phyloP scores from a whole-genome alignment of 2,113 vertebrate genomes.

The Danionella cerebrum region DNA sequence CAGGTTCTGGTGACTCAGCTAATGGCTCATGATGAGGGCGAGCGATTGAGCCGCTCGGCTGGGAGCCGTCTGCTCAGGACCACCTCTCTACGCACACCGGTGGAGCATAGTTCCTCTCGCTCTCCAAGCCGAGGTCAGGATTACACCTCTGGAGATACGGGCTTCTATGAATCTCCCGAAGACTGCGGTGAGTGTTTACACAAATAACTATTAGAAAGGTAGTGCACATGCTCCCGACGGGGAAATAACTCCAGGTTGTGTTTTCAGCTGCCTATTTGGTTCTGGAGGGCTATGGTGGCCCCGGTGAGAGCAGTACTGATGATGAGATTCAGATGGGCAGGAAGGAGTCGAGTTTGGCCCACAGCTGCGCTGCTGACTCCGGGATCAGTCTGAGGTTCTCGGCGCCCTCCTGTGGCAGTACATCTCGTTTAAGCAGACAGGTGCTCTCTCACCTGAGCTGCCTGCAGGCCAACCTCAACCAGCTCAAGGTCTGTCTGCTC shows the following conservation, averaged over 20 bases:
- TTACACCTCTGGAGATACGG: slow-evolving; percentile 64
- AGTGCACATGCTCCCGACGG: no score
- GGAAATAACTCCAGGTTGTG: no score
- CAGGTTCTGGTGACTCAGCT: slow-evolving; percentile 68
- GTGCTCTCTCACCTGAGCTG: slow-evolving; percentile 79
- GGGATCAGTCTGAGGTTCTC: slow-evolving; percentile 64
- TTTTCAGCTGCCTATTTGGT: slow-evolving; percentile 76
- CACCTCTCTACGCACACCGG: slow-evolving; percentile 62
- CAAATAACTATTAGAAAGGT: background rate
- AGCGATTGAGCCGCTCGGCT: slow-evolving; percentile 48
- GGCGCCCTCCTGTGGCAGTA: slow-evolving; percentile 56
- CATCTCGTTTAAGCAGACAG: slow-evolving; percentile 68
- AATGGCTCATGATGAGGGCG: slow-evolving; percentile 62
- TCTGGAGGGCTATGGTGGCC: slow-evolving; percentile 74
- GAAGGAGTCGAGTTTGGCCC: slow-evolving; percentile 59
- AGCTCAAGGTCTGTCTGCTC: slow-evolving; percentile 67
- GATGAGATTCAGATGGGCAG: slow-evolving; percentile 68
- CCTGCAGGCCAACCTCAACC: slow-evolving; percentile 84
- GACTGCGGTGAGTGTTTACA: slow-evolving; percentile 56
- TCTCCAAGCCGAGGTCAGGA: slow-evolving; percentile 50
- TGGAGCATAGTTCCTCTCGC: slow-evolving; percentile 56
- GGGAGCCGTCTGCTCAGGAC: slow-evolving; percentile 64
- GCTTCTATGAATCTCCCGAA: slow-evolving; percentile 85
- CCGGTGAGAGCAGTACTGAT: slow-evolving; percentile 88
- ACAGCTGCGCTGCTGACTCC: slow-evolving; percentile 58